Percentiles rank a stretch among this genome's conserved stretches.
Conservation (phyloP, 2,888 invertebrate species). For the Neoitamus cyanurus region DNA sequence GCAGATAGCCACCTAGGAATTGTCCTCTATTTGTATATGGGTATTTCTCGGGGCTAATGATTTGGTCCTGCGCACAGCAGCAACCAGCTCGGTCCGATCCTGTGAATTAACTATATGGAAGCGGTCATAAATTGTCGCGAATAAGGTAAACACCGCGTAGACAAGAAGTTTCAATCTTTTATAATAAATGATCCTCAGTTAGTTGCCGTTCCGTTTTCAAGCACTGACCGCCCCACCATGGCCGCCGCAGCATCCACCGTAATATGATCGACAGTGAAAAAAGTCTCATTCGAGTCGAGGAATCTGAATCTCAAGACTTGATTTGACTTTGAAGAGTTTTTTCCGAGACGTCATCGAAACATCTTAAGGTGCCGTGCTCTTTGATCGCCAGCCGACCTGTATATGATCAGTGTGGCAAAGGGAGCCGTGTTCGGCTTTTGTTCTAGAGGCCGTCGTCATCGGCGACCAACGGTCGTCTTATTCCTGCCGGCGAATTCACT, state of each 20-base stretch:
- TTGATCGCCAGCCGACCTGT: constrained; percentile 54
- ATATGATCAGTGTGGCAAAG: constrained; percentile 13
- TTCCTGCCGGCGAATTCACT: constrained; percentile 5
- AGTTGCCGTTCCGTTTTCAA: constrained; percentile 50
- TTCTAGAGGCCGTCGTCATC: neutral
- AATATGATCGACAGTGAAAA: constrained; percentile 43
- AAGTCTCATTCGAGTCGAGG: constrained; percentile 50
- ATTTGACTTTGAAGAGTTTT: constrained; percentile 57
- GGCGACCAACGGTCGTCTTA: neutral
- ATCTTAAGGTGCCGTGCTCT: constrained; percentile 56
- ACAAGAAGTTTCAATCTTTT: constrained; percentile 42
- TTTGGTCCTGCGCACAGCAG: constrained; percentile 1
- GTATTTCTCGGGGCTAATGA: constrained; percentile 12
- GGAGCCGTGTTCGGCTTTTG: neutral
- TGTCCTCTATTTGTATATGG: neutral
- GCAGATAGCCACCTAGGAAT: neutral
- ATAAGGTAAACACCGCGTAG: constrained; percentile 37
- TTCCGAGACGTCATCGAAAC: constrained; percentile 56
- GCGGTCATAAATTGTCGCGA: constrained; percentile 37
- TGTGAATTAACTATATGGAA: constrained; percentile 26
- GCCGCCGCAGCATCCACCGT: neutral
- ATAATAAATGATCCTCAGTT: constrained; percentile 29
- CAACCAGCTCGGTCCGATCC: neutral
- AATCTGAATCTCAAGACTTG: constrained; percentile 54
- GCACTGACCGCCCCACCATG: neutral